Evolutionary conservation across 2,113 vertebrate genomes (phyloP), one percentile per base, ranked within the genome.

Genomic region (Gallinago undulata): DNA sequence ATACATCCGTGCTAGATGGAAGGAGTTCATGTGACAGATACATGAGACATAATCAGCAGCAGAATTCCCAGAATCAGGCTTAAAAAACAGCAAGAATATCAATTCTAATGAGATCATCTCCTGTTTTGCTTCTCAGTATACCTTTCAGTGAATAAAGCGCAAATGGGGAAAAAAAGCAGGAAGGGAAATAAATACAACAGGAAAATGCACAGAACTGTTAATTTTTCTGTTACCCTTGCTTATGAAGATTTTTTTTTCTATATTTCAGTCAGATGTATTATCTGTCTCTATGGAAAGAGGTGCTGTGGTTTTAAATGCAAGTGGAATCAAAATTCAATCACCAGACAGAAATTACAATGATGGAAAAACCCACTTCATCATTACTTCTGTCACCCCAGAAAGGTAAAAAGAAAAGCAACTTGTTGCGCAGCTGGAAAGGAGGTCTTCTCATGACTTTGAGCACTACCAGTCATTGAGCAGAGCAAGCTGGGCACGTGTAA

Each of bases 211-310:
- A 82, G 57, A 94, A 74, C 8, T 23, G 47, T 53, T 79, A 75
- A 7, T 3, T 77, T 35, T 68, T 84, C 55, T 55, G 31, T 35
- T 56, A 82, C 22, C 33, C 22, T 51, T 89, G 33, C 23, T 84
- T 74, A 80, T 75, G 72, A 91, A 86, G 18, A 69, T 84, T 16
- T 28, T 48, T 67, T 74, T 88, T 35, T 94, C 88, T 91, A 6
- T 91, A 83, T 97, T 97, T 93, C 96, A 99, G 99, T 63, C 98
- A 48, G 98, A 99, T 30, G 97, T 98, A 90, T 98, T 99, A 96
- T 99, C 98, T 86, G 97, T 99, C 78, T 98, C 98, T 3, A 91
- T 99, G 98, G 98, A 99, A 59, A 99, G 99, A 16, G 99, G 99
- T 41, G 98, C 98, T 8, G 99, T 99, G 19, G 97, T 99, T 89